Evolutionary conservation across 2,797 vertebrate genomes (phyloP), one percentile per base, ranked within the genome.

Genomic region (Bradypodion pumilum): DNA sequence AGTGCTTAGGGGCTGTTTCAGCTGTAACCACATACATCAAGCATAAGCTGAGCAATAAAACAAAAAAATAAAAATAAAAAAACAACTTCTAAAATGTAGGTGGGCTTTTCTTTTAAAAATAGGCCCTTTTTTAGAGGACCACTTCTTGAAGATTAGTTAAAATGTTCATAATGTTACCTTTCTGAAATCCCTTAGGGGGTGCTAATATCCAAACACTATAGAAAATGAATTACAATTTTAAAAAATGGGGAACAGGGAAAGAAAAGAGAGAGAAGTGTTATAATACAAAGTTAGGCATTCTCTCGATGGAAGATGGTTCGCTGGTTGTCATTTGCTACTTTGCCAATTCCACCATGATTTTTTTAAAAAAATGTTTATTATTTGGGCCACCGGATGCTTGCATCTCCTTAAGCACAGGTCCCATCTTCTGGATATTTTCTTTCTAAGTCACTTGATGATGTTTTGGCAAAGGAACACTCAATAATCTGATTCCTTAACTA

Each of bases 291-390:
- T 90, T 89, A 93, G 88, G 93, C 77, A 91, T 88, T 93, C 82
- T 91, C 91, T 88, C 87, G 87, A 93, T 89, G 91, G 89, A 95
- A 93, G 92, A 91, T 93, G 93, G 94, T 92, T 80, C 91, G 79
- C 84, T 92, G 89, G 70, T 92, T 91, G 65, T 83, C 83, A 65
- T 91, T 93, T 60, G 70, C 74, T 85, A 84, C 87, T 87, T 74
- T 87, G 77, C 42, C 82, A 46, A 87, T 89, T 91, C 29, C 83
- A 78, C 86, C 60, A 82, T 12, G 23, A 2, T 32, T 73, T 91
- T 59, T 23, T 37, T 56, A 4, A 56, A 56, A 19, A n/a, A n/a
- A n/a, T n/a, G 52, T 49, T 49, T 13, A 49, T 49, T 12, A 49
- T 49, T 49, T 49, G 49, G 46, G 81, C 74, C 74, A 80, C 44